phyloP scores from a whole-genome alignment of 2,113 vertebrate species.

The Ploceus nigricollis region DNA sequence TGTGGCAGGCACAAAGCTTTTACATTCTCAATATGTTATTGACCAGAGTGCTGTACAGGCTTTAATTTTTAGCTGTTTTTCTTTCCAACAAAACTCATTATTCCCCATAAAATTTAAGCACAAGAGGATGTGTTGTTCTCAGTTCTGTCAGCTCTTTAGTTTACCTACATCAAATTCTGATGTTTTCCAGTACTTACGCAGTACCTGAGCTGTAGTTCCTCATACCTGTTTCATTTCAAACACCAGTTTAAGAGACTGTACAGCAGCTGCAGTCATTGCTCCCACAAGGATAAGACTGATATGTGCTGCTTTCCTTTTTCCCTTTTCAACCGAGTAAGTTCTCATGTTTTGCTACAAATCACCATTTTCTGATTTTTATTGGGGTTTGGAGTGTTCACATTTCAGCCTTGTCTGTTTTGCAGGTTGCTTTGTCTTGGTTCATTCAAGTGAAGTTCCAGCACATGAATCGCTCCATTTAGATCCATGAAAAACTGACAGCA shows the following conservation, averaged over 20 bases:
- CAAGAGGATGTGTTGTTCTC: neutral
- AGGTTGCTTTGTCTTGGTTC: constrained; percentile 15
- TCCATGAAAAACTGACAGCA: neutral
- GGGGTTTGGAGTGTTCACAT: neutral
- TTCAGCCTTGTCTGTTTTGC: constrained; percentile 56
- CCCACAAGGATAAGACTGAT: neutral
- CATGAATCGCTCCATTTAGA: neutral
- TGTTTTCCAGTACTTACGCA: neutral
- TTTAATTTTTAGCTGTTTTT: neutral
- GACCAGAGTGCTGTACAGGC: neutral
- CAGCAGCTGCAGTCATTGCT: constrained; percentile 1
- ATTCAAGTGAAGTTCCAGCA: neutral
- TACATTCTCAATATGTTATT: neutral
- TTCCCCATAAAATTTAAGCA: neutral
- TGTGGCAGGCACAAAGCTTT: neutral
- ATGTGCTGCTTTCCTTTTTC: neutral
- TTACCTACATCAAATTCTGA: neutral
- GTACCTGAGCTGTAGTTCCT: neutral
- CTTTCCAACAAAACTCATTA: neutral
- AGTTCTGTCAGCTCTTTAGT: neutral
- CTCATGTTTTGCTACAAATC: neutral
- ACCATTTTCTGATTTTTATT: neutral
- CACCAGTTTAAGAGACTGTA: neutral
- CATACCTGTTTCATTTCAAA: neutral
- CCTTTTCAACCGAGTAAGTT: neutral